Conservation (phyloP, 2,113 vertebrate species). For the Odocoileus hemionus region DNA sequence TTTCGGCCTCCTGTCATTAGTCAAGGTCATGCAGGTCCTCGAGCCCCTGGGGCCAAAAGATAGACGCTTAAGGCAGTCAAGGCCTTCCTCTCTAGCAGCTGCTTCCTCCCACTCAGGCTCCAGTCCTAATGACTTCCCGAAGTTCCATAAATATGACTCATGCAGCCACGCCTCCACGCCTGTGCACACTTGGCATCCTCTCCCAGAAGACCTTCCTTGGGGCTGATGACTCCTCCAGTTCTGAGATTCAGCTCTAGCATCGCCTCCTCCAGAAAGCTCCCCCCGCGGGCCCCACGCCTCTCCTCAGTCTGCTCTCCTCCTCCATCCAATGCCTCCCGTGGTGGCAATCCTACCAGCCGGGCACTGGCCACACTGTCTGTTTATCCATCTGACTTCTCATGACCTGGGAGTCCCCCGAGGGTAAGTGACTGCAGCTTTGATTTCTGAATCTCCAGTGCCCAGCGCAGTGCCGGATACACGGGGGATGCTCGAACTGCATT, state of each 20-base stretch:
- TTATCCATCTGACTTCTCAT: background rate
- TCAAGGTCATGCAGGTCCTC: background rate
- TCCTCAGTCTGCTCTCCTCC: background rate
- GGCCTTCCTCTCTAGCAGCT: background rate
- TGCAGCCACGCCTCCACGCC: background rate
- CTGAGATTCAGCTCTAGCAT: background rate
- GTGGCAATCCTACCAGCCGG: background rate
- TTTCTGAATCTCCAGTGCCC: background rate
- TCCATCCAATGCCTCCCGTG: background rate
- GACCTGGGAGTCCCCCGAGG: background rate
- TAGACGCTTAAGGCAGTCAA: background rate
- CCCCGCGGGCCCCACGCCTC: background rate
- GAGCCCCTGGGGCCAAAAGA: background rate
- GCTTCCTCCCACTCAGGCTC: background rate
- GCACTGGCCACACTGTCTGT: background rate
- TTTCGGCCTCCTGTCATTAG: background rate
- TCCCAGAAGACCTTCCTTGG: background rate
- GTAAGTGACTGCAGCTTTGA: background rate
- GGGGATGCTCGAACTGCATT: background rate
- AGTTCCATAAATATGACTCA: background rate
- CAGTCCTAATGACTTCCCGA: background rate
- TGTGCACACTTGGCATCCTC: background rate
- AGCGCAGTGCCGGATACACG: rapidly evolving
- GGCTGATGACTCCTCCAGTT: background rate
- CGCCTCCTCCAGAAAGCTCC: background rate